Evolutionary conservation across 2,888 invertebrate species (phyloP), one percentile per base, ranked within the genome.

Genomic region (Acheta domesticus): DNA sequence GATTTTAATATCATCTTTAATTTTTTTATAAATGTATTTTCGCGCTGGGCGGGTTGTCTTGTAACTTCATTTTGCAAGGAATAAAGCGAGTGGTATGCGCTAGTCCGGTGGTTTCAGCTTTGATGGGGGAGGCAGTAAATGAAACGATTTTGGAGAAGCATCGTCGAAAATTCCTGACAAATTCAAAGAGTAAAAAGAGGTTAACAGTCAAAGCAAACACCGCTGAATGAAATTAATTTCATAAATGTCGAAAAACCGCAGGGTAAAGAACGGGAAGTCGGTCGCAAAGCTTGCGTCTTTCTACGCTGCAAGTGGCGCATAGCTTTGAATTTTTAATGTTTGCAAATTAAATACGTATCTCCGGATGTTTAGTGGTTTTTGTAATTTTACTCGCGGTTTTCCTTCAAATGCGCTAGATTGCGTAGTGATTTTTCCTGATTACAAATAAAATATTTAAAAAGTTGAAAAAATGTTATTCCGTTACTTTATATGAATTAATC

Each of bases 111-210:
- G 62, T 62, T 62, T 62, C n/a, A 3, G 62, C 62, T 62, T 62
- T 62, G 62, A 62, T 62, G 62, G 62, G n/a, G 62, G 8, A 62
- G 62, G 14, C 14, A 62, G 16, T 62, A 62, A n/a, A 62, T 62
- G 62, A n/a, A 62, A 62, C 62, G 16, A 5, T 62, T n/a, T n/a
- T n/a, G n/a, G 62, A 62, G n/a, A 62, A 62, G n/a, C 62, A 14
- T n/a, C 14, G 62, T 62, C 16, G 62, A 19, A 62, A 62, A 62
- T 19, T 62, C 62, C 62, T 19, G 62, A 62, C 62, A 62, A 62
- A 62, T 62, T 62, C 62, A 62, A 62, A 62, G 62, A 62, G 62
- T 62, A 19, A 62, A 62, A 62, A n/a, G 62, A 62, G 62, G n/a
- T 62, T 62, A 62, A 62, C 62, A 14, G n/a, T 62, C 62, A 62